Conservation (phyloP, 2,888 invertebrate genomes). For the Parelbella ahira region DNA sequence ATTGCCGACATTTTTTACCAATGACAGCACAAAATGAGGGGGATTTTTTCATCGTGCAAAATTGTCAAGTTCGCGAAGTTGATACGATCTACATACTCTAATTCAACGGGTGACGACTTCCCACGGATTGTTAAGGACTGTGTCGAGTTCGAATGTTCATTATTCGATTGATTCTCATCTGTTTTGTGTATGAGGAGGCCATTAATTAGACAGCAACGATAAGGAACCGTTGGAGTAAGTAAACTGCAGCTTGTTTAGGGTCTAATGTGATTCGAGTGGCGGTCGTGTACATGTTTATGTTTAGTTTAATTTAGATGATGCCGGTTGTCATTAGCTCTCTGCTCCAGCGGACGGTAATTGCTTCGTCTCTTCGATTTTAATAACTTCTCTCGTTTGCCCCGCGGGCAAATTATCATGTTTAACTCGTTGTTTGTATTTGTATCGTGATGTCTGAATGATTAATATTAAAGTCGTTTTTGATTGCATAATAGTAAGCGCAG, state of each 20-base stretch:
- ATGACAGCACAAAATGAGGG: constrained; percentile 42
- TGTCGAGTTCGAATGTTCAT: neutral
- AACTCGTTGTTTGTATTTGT: constrained; percentile 59
- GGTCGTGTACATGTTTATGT: constrained; percentile 16
- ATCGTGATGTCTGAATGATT: constrained; percentile 53
- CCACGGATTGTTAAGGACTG: constrained; percentile 11
- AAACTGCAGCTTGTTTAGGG: constrained; percentile 18
- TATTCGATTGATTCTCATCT: constrained; percentile 5
- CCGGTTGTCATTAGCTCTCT: constrained; percentile 36
- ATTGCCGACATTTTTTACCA: constrained; percentile 61
- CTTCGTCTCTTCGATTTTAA: constrained; percentile 46
- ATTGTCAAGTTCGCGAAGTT: constrained; percentile 29
- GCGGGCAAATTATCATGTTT: constrained; percentile 50
- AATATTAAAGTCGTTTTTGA: constrained; percentile 61
- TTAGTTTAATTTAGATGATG: constrained; percentile 34
- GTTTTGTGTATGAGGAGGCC: neutral
- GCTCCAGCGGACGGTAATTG: constrained; percentile 41
- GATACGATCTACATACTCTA: no score
- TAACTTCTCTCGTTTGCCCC: constrained; percentile 47
- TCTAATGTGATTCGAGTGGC: constrained; percentile 8
- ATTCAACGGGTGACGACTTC: no score
- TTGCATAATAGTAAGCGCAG: constrained; percentile 51
- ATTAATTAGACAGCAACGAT: constrained; percentile 4
- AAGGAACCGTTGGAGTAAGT: constrained; percentile 12
- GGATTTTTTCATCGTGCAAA: constrained; percentile 39